Conservation (phyloP, 64 coral and sea anemone genomes). For the Actinia tenebrosa region DNA sequence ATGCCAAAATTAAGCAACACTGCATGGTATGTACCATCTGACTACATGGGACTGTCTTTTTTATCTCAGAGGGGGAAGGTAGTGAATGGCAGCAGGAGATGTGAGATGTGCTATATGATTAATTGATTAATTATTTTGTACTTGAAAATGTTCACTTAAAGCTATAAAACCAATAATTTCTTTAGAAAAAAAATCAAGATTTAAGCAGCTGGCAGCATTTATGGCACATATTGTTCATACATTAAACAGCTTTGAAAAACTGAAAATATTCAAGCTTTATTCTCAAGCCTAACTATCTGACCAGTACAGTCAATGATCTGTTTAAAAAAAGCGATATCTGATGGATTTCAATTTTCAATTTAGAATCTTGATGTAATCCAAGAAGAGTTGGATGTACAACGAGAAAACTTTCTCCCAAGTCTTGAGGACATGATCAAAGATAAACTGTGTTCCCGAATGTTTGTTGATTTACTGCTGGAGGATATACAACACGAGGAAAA, state of each 20-base stretch:
- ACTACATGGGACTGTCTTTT: not conserved
- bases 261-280: too few relatives aligned
- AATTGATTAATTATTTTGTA: too few relatives aligned
- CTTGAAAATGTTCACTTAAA: too few relatives aligned
- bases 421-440: constrained; percentile 50
- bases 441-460: constrained; percentile 39
- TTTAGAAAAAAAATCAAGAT: too few relatives aligned
- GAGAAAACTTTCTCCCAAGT: constrained; percentile 54
- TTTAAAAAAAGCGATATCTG: not conserved
- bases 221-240: too few relatives aligned
- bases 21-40: constrained; percentile 8
- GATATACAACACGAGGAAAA: constrained; percentile 69
- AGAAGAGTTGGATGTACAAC: constrained; percentile 25
- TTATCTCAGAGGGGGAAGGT: too few relatives aligned
- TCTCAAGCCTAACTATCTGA: too few relatives aligned
- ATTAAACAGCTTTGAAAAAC: too few relatives aligned
- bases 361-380: not conserved
- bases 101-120: too few relatives aligned
- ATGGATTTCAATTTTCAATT: not conserved
- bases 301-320: not conserved
- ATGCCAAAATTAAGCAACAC: constrained; percentile 46
- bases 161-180: too few relatives aligned
- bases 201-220: too few relatives aligned
- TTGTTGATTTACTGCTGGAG: constrained; percentile 57
- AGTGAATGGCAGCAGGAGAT: too few relatives aligned